Conservation (phyloP, 2,888 invertebrate genomes). For the Drosophila rellima region DNA sequence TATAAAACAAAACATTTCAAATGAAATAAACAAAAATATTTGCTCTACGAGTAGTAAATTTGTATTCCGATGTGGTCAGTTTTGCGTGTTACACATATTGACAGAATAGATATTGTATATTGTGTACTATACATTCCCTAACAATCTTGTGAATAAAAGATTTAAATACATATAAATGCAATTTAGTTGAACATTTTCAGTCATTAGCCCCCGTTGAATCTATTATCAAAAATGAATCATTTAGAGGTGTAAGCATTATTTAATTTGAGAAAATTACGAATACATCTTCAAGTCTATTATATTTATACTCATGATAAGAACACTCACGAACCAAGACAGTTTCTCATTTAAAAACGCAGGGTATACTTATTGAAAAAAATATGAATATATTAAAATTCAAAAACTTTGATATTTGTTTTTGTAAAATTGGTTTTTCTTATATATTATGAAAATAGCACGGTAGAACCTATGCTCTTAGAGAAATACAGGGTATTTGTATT, state of each 20-base stretch:
- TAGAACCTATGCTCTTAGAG: too few relatives aligned
- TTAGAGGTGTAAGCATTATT: constrained; percentile 18
- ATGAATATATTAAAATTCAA: too few relatives aligned
- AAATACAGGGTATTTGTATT: not conserved
- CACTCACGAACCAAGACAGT: not conserved
- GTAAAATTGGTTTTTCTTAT: too few relatives aligned
- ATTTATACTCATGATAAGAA: constrained; percentile 5
- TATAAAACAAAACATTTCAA: not conserved
- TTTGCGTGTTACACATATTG: not conserved
- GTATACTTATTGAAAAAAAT: not conserved
- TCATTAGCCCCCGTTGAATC: constrained; percentile 24
- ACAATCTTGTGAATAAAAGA: constrained; percentile 5
- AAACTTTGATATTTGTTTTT: too few relatives aligned
- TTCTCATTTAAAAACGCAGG: too few relatives aligned
- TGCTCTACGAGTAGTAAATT: not conserved
- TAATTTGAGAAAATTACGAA: constrained; percentile 18
- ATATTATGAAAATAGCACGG: too few relatives aligned
- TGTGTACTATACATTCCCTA: not conserved
- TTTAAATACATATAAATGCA: constrained; percentile 5
- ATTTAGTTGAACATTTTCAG: constrained; percentile 15
- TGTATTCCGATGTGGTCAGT: not conserved
- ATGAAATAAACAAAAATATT: constrained; percentile 3
- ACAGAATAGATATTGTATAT: constrained; percentile 1
- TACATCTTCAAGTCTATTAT: constrained; percentile 6
- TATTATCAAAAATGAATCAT: constrained; percentile 29